Evolutionary conservation across 2,888 invertebrate species (phyloP).

Genomic region (Elegia similella): DNA sequence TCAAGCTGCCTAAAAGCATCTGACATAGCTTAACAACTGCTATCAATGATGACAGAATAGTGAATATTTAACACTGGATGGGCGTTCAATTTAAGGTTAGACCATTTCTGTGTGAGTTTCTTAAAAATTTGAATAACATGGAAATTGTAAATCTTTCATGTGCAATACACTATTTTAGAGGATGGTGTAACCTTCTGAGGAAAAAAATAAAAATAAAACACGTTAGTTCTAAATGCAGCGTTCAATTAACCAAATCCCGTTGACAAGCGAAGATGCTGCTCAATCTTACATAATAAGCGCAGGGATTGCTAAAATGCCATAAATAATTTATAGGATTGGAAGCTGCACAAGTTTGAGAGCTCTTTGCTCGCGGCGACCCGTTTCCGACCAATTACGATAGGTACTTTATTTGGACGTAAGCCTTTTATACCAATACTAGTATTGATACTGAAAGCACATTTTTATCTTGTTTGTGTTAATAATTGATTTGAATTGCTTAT

Average conservation of each 20-base stretch:
- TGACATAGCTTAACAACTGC: too few relatives aligned
- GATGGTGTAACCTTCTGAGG: too few relatives aligned
- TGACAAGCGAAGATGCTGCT: slow-evolving; percentile 56
- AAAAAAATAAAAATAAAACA: slow-evolving; percentile 1
- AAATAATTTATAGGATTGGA: slow-evolving; percentile 72
- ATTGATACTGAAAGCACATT: neutral
- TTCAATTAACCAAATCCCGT: slow-evolving; percentile 50
- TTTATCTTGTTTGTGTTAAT: too few relatives aligned
- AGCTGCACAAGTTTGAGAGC: slow-evolving; percentile 64
- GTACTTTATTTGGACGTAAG: slow-evolving; percentile 33
- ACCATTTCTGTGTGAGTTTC: too few relatives aligned
- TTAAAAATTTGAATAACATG: too few relatives aligned
- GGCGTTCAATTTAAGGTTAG: too few relatives aligned
- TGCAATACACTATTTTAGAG: too few relatives aligned
- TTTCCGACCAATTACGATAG: slow-evolving; percentile 36
- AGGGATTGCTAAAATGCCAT: slow-evolving; percentile 62
- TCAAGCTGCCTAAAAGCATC: too few relatives aligned
- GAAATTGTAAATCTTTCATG: too few relatives aligned
- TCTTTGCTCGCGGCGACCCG: slow-evolving; percentile 45
- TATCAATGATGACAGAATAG: too few relatives aligned
- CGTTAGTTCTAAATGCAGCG: slow-evolving; percentile 36
- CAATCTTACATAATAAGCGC: slow-evolving; percentile 62
- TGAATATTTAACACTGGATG: too few relatives aligned
- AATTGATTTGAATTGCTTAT: too few relatives aligned
- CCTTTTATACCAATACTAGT: slow-evolving; percentile 19